Percentiles rank a stretch among this genome's conserved stretches.
Evolutionary conservation across 2,888 invertebrate genomes (phyloP).

Genomic region (Lasioglossum villosulum): DNA sequence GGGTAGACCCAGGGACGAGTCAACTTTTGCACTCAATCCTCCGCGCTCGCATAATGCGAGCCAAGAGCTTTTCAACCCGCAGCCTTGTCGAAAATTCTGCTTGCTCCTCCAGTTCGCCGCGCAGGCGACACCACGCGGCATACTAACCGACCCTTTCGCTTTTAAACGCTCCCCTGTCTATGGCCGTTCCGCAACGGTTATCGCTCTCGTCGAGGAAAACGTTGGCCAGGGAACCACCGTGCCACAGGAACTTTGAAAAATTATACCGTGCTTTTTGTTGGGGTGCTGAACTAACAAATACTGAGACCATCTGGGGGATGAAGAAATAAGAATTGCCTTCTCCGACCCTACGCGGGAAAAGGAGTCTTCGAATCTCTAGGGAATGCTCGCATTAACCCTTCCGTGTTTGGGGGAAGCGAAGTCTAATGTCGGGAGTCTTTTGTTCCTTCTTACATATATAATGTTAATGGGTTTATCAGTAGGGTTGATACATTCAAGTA

Average conservation of each 20-base stretch:
- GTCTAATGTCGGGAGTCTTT: neutral
- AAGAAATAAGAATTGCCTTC: neutral
- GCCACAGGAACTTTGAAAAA: neutral
- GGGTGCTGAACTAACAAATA: neutral
- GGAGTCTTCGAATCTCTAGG: neutral
- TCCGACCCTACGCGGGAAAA: neutral
- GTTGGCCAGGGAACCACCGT: neutral
- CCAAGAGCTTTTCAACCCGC: slow-evolving; percentile 16
- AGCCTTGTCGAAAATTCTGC: slow-evolving; percentile 45
- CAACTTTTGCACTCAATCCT: slow-evolving; percentile 50
- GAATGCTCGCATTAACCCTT: neutral
- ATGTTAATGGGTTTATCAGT: no score
- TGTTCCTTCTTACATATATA: neutral
- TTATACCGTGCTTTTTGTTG: neutral
- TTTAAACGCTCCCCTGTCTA: slow-evolving; percentile 23
- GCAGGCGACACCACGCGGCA: slow-evolving; percentile 13
- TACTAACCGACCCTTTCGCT: slow-evolving; percentile 33
- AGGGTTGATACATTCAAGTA: no score
- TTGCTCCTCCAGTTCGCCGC: slow-evolving; percentile 16
- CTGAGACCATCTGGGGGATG: neutral
- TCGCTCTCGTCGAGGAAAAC: slow-evolving; percentile 31
- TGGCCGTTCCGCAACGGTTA: slow-evolving; percentile 8
- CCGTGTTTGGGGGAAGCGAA: neutral
- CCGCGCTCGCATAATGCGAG: slow-evolving; percentile 36
- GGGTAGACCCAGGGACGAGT: neutral